Conservation (phyloP, 2,888 invertebrate genomes). For the Miltochrista miniata region DNA sequence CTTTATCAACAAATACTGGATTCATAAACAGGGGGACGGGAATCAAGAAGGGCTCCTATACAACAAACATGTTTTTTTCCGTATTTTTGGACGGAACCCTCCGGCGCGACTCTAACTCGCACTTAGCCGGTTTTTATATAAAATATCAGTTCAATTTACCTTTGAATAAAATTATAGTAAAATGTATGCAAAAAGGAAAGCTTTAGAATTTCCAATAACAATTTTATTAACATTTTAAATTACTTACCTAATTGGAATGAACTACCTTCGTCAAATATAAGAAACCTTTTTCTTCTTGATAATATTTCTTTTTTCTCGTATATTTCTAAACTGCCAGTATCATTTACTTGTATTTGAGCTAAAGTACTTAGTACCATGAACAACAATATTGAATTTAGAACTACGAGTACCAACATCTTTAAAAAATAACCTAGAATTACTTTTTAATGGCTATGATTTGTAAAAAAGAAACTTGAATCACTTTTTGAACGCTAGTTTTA, state of each 20-base stretch:
- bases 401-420: slow-evolving; percentile 22
- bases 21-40: no score
- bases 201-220: not conserved
- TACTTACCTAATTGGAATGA: slow-evolving; percentile 83
- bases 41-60: no score
- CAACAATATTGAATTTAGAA: slow-evolving; percentile 10
- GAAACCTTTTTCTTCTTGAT: slow-evolving; percentile 81
- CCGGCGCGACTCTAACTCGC: no score
- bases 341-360: slow-evolving; percentile 23
- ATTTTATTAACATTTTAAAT: not conserved
- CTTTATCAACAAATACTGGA: no score
- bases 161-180: no score
- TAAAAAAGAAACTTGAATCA: no score
- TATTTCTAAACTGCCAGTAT: slow-evolving; percentile 20
- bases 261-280: slow-evolving; percentile 85
- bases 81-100: no score
- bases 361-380: slow-evolving; percentile 13
- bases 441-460: no score
- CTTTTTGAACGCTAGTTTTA: no score
- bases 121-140: no score
- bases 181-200: not conserved
- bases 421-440: not conserved
- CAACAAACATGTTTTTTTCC: no score
- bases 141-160: no score
- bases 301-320: slow-evolving; percentile 52